These are phyloP conservation scores for Montipora cactus DNA, from an alignment of 64 coral and sea anemone genomes.

Conservation along the genomic window DNA sequence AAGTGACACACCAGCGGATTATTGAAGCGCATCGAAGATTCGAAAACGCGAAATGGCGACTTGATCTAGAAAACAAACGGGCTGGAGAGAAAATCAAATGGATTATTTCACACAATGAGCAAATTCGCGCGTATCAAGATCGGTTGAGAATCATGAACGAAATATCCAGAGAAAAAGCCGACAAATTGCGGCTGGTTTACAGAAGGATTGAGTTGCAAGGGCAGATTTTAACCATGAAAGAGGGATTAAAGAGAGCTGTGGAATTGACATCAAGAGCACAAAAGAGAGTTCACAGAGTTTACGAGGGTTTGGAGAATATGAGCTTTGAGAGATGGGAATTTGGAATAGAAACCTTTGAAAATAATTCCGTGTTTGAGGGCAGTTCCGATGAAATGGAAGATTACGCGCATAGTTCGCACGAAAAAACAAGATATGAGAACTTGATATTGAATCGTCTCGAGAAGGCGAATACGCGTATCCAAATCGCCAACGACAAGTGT, in stretches of 20 bases:
- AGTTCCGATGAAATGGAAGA: background rate
- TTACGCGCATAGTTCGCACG: background rate
- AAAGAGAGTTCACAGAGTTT: background rate
- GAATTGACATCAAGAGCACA: constrained; percentile 22
- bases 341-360: background rate
- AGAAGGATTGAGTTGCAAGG: constrained; percentile 8
- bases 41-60: background rate
- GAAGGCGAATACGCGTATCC: background rate
- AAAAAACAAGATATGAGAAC: background rate
- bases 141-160: constrained; percentile 1
- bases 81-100: background rate
- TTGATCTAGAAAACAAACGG: background rate
- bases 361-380: background rate
- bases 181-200: constrained; percentile 23
- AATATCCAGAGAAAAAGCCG: background rate
- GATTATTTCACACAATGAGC: background rate
- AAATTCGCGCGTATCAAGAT: constrained; percentile 10
- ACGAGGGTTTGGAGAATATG: constrained; percentile 2
- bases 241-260: constrained; percentile 16
- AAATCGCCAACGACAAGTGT: background rate
- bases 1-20: constrained; percentile 10
- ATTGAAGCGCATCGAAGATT: constrained; percentile 17
- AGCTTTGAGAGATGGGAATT: constrained; percentile 2
- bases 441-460: constrained; percentile 1
- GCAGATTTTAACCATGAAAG: background rate